phyloP scores from a whole-genome alignment of 2,113 vertebrate species.

The Sapayoa aenigma region DNA sequence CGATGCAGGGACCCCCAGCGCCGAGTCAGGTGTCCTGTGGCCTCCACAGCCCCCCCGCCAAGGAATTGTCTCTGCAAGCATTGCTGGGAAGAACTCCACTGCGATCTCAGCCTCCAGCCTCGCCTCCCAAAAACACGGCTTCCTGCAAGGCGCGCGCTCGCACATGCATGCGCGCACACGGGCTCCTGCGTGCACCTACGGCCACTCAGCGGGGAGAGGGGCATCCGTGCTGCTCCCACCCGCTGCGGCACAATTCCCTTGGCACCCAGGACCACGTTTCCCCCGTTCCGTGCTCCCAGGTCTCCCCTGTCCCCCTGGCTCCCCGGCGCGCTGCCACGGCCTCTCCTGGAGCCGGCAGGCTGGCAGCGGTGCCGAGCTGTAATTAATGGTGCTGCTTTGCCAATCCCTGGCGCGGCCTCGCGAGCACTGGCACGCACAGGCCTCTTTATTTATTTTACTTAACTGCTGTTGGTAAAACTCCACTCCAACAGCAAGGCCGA shows the following conservation, averaged over 20 bases:
- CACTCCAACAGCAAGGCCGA: constrained; percentile 24
- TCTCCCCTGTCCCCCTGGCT: background rate
- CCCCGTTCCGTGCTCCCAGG: background rate
- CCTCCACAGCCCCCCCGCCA: background rate
- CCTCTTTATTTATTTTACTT: constrained; percentile 63
- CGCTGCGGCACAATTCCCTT: rapidly evolving
- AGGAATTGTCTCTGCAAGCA: rapidly evolving
- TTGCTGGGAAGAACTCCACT: rapidly evolving
- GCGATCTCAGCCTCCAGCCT: background rate
- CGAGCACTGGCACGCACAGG: constrained; percentile 36
- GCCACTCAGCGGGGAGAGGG: rapidly evolving
- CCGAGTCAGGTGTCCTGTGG: too few relatives aligned
- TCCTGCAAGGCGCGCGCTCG: rapidly evolving
- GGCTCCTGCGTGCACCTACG: rapidly evolving
- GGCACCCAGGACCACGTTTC: rapidly evolving
- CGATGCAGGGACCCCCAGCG: background rate
- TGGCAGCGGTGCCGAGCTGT: constrained; percentile 25
- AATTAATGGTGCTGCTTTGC: constrained; percentile 50
- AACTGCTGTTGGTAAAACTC: constrained; percentile 63
- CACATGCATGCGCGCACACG: rapidly evolving
- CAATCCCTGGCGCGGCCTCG: constrained; percentile 14
- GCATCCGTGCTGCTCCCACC: rapidly evolving
- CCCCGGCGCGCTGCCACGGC: background rate
- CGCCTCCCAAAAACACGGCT: rapidly evolving
- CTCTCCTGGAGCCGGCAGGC: constrained; percentile 14